Evolutionary conservation across 2,113 vertebrate species (phyloP), one percentile per base, ranked within the genome.

Genomic region (Phylloscopus whistleri): DNA sequence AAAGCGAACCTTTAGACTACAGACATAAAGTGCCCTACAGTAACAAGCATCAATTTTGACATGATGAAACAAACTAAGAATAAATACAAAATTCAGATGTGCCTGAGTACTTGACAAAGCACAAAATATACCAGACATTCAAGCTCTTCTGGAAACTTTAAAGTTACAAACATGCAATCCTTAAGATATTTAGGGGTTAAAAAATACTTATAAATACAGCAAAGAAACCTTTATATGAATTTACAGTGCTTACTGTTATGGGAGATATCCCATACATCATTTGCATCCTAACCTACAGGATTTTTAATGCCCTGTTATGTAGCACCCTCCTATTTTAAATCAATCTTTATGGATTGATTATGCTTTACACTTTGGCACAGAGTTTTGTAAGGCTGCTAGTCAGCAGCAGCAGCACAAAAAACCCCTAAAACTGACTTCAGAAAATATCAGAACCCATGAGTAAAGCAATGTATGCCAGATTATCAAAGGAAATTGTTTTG

Each of bases 21-120:
- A 70, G 19, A 28, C 4, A 37, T 22, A 53, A 90, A 58, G 39
- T 4, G 2, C 12, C 17, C 51, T 72, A 30, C 0, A 0, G n/a
- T 55, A 73, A 73, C 51, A 62, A 66, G 3, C 7, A 43, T 44
- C 59, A 37, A 55, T 70, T 84, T 70, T 81, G 43, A 84, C 6
- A 16, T 15, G 33, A 90, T 64, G 44, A 39, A 74, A 70, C 5
- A 31, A 85, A 80, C 4, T 39, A 74, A 52, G 33, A 62, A 63
- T 39, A 30, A 44, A 70, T 67, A 77, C 72, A 21, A 68, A 77
- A 62, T 53, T 81, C 3, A 7, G 28, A 70, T 48, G 55, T 37
- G n/a, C 49, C 60, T 16, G 3, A 79, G 19, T 30, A 23, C 30
- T 74, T 70, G 39, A 59, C 55, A 67, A 88, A 52, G 56, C 41